phyloP scores from a whole-genome alignment of 1,140 invertebrate genomes.

The Acarapis woodi region DNA sequence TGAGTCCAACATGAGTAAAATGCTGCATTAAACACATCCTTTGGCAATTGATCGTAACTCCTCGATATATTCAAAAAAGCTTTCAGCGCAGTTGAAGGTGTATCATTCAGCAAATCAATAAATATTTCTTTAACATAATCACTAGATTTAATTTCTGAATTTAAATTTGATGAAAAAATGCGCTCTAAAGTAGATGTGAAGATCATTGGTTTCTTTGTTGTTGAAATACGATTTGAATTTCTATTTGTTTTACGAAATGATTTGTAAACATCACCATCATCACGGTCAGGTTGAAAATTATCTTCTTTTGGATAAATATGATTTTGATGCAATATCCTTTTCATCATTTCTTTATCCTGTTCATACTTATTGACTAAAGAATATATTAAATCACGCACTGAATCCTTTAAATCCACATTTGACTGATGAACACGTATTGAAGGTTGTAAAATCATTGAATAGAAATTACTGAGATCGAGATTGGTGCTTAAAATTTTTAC shows the following conservation, averaged over 20 bases:
- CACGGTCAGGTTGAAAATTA: no score
- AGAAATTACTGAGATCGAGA: constrained; percentile 67
- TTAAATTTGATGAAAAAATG: no score
- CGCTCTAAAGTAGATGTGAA: no score
- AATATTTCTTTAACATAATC: no score
- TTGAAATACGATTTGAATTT: background rate
- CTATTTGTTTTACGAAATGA: background rate
- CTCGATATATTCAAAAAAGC: constrained; percentile 71
- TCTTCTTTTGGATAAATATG: no score
- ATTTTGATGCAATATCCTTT: no score
- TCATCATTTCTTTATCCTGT: no score
- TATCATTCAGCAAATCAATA: constrained; percentile 76
- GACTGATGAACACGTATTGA: constrained; percentile 49
- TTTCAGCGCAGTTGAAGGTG: constrained; percentile 64
- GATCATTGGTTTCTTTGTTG: background rate
- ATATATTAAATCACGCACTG: no score
- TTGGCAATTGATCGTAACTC: constrained; percentile 64
- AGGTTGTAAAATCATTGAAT: constrained; percentile 71
- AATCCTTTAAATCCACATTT: constrained; percentile 16
- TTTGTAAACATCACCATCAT: no score
- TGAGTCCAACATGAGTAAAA: constrained; percentile 98
- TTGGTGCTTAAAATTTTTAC: constrained; percentile 66
- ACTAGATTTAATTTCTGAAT: no score
- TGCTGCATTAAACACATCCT: constrained; percentile 90
- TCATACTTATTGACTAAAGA: no score